Evolutionary conservation across 2,797 vertebrate genomes (phyloP).

Genomic region (Notolabrus celidotus): DNA sequence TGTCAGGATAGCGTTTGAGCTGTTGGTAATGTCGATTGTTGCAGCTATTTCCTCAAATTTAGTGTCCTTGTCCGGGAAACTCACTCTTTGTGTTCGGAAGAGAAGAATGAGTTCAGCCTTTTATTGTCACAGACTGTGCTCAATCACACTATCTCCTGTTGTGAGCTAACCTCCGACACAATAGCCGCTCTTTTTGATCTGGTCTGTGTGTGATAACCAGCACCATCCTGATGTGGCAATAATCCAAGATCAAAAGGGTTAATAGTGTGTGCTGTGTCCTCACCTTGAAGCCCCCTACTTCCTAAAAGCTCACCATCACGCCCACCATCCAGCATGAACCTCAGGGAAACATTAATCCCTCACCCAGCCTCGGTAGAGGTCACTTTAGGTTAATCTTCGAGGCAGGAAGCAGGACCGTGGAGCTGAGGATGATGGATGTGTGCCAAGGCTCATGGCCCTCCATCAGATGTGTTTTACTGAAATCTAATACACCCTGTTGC

Average conservation of each 20-base stretch:
- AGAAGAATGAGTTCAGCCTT: conserved; percentile 16
- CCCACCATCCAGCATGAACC: conserved; percentile 31
- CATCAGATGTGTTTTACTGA: conserved; percentile 19
- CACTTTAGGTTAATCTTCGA: conserved; percentile 46
- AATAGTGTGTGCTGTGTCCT: conserved; percentile 72
- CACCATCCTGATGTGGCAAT: conserved; percentile 40
- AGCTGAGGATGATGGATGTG: conserved; percentile 50
- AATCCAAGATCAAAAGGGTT: conserved; percentile 70
- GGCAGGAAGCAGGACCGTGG: conserved; percentile 38
- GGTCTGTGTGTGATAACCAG: conserved; percentile 38
- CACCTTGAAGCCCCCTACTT: conserved; percentile 31
- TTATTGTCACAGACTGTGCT: conserved; percentile 37
- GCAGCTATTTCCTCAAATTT: conserved; percentile 24
- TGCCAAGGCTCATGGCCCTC: conserved; percentile 24
- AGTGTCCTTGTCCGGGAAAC: conserved; percentile 42
- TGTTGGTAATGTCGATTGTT: not conserved
- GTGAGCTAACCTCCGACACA: conserved; percentile 47
- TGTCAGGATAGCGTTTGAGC: not conserved
- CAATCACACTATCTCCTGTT: conserved; percentile 57
- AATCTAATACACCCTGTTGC: conserved; percentile 23
- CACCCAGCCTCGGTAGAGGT: conserved; percentile 35
- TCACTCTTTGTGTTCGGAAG: conserved; percentile 2
- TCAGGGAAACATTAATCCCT: conserved; percentile 60
- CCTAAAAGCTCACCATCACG: conserved; percentile 41
- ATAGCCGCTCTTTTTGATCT: conserved; percentile 16